Conservation (phyloP, 2,113 vertebrate genomes). For the Ellobius talpinus region DNA sequence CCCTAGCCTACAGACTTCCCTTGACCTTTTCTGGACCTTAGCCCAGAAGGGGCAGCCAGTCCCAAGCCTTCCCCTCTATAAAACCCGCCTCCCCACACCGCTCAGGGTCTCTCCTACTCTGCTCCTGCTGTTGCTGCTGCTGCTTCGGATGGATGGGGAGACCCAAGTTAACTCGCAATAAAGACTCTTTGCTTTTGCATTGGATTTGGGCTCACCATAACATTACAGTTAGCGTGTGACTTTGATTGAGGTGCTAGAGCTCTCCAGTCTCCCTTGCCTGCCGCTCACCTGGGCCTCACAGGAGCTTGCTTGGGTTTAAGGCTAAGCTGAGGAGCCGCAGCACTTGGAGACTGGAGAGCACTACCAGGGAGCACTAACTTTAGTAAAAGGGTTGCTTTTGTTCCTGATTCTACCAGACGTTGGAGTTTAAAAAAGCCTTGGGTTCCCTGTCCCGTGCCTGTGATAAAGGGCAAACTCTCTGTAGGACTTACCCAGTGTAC, state of each 20-base stretch:
- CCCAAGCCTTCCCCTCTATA: too few species aligned
- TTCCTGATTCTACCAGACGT: background rate
- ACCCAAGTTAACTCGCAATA: too few species aligned
- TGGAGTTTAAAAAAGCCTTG: background rate
- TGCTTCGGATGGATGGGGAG: too few species aligned
- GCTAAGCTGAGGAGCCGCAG: background rate
- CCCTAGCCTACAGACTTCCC: too few species aligned
- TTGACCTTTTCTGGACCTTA: too few species aligned
- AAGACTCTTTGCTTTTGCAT: too few species aligned
- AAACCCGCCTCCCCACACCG: too few species aligned
- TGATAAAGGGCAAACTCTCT: background rate
- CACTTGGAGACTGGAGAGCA: background rate
- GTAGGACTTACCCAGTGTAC: background rate
- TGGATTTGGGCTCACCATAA: too few species aligned
- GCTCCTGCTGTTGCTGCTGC: too few species aligned
- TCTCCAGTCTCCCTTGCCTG: accelerated
- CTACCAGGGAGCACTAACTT: too few species aligned
- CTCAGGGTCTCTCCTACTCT: too few species aligned
- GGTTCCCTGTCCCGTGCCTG: background rate
- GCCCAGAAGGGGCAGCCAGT: too few species aligned
- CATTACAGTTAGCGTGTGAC: background rate
- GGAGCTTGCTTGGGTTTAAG: background rate
- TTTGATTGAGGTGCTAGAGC: background rate
- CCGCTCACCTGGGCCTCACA: background rate
- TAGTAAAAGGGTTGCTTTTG: background rate